Conservation (phyloP, 2,113 vertebrate genomes). For the Anthoscopus minutus region DNA sequence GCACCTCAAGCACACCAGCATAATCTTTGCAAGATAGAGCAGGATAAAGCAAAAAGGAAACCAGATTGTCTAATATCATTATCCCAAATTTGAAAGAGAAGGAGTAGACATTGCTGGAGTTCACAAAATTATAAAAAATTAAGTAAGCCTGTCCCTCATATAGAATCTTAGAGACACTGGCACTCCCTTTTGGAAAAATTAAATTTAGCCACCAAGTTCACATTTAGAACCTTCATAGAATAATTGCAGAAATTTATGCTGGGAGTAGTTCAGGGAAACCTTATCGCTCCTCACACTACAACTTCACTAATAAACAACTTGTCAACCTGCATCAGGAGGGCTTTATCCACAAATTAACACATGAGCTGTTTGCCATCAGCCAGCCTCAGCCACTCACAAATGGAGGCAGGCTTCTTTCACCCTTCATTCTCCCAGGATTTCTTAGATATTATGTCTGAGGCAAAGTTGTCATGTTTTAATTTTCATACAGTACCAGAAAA, state of each 20-base stretch:
- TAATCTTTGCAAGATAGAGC: background rate
- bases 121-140: background rate
- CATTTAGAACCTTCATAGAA: background rate
- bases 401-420: background rate
- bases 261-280: background rate
- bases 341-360: background rate
- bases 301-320: background rate
- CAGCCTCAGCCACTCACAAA: background rate
- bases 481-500: background rate
- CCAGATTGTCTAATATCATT: background rate
- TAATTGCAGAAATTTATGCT: background rate
- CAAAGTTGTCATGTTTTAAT: background rate
- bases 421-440: background rate
- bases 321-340: background rate
- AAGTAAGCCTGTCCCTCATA: background rate
- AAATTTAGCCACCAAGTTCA: background rate
- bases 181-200: background rate
- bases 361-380: background rate
- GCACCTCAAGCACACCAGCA: background rate
- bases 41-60: background rate
- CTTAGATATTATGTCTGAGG: background rate
- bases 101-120: background rate
- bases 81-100: background rate
- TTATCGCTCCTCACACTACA: background rate
- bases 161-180: background rate